Percentiles rank a stretch among this genome's conserved stretches.
These are phyloP conservation scores for Drosophila macrospina DNA, from an alignment of 2,888 invertebrate genomes.

Conservation along the genomic window DNA sequence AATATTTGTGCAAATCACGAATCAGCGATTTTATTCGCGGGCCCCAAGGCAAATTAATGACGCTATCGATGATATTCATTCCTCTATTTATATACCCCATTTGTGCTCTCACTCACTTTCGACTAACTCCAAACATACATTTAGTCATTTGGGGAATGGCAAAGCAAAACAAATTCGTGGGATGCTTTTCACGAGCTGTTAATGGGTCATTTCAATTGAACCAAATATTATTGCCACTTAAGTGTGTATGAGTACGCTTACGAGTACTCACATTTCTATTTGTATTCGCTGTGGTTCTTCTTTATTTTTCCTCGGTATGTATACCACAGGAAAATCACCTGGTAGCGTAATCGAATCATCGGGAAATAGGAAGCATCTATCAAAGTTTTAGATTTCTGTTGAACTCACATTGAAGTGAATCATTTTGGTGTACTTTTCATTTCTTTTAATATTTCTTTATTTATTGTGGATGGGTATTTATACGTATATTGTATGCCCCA, in stretches of 20 bases:
- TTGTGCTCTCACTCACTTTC: not conserved
- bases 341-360: constrained; percentile 34
- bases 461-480: constrained; percentile 6
- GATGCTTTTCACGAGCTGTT: constrained; percentile 79
- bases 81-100: constrained; percentile 20
- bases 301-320: not conserved
- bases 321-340: constrained; percentile 38
- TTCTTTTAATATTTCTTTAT: no score
- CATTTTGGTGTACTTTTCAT: constrained; percentile 6
- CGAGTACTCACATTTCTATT: constrained; percentile 17
- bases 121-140: constrained; percentile 43
- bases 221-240: constrained; percentile 44
- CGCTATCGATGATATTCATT: constrained; percentile 65
- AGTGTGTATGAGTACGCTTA: constrained; percentile 9
- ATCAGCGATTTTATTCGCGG: constrained; percentile 54
- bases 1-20: constrained; percentile 79
- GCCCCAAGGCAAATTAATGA: constrained; percentile 60
- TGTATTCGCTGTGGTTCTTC: constrained; percentile 9
- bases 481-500: constrained; percentile 2
- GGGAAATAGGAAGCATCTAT: constrained; percentile 60
- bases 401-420: constrained; percentile 42
- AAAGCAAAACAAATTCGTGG: constrained; percentile 40
- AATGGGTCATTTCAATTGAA: constrained; percentile 79
- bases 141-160: constrained; percentile 51
- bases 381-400: constrained; percentile 28